Evolutionary conservation across 2,888 invertebrate genomes (phyloP).

Genomic region (Aradus depressus): DNA sequence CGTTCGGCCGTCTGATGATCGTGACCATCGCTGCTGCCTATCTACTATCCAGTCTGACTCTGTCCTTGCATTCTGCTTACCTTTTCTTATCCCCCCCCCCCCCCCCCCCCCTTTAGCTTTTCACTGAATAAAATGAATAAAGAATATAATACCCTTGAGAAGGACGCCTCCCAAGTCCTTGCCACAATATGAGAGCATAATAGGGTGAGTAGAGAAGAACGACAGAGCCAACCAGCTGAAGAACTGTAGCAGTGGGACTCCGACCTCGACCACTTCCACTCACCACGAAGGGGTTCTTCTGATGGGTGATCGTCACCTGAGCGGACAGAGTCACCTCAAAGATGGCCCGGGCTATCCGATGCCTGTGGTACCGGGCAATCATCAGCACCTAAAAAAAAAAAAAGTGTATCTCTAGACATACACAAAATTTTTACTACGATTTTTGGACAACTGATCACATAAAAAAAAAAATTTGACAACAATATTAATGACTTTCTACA

Average conservation of each 20-base stretch:
- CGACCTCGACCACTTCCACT: constrained; percentile 43
- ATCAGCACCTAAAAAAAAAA: constrained; percentile 36
- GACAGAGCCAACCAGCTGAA: constrained; percentile 61
- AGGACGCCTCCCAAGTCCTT: constrained; percentile 37
- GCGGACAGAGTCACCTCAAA: constrained; percentile 75
- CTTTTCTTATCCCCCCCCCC: too few relatives aligned
- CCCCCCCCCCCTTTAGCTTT: too few relatives aligned
- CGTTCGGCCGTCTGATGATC: too few relatives aligned
- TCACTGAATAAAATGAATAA: not conserved
- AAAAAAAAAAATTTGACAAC: not conserved
- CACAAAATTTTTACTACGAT: not conserved
- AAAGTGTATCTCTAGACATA: not conserved
- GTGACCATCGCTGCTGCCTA: too few relatives aligned
- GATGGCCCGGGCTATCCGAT: constrained; percentile 72
- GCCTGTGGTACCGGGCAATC: constrained; percentile 58
- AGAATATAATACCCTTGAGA: constrained; percentile 19
- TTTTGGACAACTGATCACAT: not conserved
- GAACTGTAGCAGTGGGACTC: constrained; percentile 53
- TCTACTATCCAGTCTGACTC: too few relatives aligned
- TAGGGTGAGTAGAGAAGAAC: constrained; percentile 63
- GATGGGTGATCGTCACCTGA: constrained; percentile 72
- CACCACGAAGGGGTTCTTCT: constrained; percentile 56
- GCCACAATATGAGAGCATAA: constrained; percentile 59
- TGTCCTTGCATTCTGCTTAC: too few relatives aligned
- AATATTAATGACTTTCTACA: not conserved